These are phyloP conservation scores for Podabrus alpinus DNA, from an alignment of 2,888 invertebrate genomes.

Conservation along the genomic window DNA sequence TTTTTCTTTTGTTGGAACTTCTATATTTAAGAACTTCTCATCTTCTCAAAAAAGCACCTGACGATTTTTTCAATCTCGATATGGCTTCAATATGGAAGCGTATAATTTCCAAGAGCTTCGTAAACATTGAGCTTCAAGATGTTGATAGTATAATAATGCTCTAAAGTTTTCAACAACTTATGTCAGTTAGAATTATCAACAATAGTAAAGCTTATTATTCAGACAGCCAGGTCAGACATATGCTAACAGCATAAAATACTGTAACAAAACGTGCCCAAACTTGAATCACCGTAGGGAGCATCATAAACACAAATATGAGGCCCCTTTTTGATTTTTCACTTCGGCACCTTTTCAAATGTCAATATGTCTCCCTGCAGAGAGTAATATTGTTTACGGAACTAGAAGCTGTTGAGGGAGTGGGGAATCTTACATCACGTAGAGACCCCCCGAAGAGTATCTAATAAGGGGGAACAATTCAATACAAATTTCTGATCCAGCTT, in stretches of 20 bases:
- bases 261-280: conserved; percentile 54
- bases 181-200: conserved; percentile 36
- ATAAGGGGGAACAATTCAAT: conserved; percentile 45
- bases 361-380: conserved; percentile 46
- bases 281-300: conserved; percentile 51
- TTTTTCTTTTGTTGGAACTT: background rate
- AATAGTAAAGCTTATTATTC: conserved; percentile 49
- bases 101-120: background rate
- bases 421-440: conserved; percentile 39
- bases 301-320: conserved; percentile 55
- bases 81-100: no score
- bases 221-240: conserved; percentile 46
- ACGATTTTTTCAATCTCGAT: no score
- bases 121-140: conserved; percentile 2
- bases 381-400: conserved; percentile 43
- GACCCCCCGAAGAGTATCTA: conserved; percentile 44
- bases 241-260: conserved; percentile 48
- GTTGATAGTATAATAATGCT: conserved; percentile 8
- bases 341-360: conserved; percentile 54
- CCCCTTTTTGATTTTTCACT: conserved; percentile 54
- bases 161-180: conserved; percentile 22
- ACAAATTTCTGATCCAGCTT: conserved; percentile 7
- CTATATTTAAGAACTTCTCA: background rate
- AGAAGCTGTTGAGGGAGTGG: conserved; percentile 34
- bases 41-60: background rate